A percentile compares a stretch with the other conserved stretches of the same genome.
Evolutionary conservation across 1,140 invertebrate genomes (phyloP).

Genomic region (Drusus annulatus): DNA sequence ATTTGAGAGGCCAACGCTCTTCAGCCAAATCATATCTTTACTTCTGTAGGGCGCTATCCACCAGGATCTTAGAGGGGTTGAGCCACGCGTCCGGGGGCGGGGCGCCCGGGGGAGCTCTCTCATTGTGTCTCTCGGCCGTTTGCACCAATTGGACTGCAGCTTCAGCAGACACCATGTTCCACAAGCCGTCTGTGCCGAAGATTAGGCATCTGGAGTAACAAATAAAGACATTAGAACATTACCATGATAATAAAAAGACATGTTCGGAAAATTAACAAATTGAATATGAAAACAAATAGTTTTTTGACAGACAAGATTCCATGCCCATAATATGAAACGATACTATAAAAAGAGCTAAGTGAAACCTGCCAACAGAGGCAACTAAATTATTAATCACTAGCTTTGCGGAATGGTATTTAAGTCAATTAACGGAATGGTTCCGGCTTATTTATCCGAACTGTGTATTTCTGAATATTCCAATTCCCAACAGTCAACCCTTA

Average conservation of each 20-base stretch:
- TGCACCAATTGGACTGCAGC: constrained; percentile 90
- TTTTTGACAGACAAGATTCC: no score
- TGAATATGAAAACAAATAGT: no score
- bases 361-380: no score
- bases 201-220: constrained; percentile 83
- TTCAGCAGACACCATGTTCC: constrained; percentile 93
- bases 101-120: constrained; percentile 67
- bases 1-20: not conserved
- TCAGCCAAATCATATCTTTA: constrained; percentile 58
- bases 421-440: no score
- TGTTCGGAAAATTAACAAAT: no score
- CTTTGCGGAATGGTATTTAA: no score
- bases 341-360: no score
- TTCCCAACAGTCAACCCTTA: no score
- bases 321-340: no score
- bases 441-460: no score
- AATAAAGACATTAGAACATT: not conserved
- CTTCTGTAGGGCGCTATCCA: constrained; percentile 87
- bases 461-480: no score
- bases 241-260: not conserved
- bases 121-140: constrained; percentile 84
- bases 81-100: constrained; percentile 78
- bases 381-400: no score
- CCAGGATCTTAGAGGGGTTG: constrained; percentile 92
- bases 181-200: constrained; percentile 96